Percentiles rank a stretch among this genome's conserved stretches.
Conservation (phyloP, 2,888 invertebrate species). For the Augiades crinisus region DNA sequence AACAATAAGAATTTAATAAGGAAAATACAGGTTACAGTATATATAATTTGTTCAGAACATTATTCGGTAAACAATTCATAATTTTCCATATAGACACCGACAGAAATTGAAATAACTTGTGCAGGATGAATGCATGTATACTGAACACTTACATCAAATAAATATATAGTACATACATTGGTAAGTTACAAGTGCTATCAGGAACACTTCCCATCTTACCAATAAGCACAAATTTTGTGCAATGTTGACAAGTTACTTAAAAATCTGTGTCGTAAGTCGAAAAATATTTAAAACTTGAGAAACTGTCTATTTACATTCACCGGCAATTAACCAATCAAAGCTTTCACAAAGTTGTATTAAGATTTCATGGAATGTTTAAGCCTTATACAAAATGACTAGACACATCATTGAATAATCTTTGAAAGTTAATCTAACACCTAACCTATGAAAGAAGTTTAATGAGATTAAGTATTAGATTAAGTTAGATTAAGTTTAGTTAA, state of each 20-base stretch:
- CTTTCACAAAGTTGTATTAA: conserved; percentile 60
- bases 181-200: neutral
- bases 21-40: conserved; percentile 36
- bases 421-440: no score
- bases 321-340: conserved; percentile 57
- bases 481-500: no score
- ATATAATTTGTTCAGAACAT: conserved; percentile 31
- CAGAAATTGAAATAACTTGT: neutral
- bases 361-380: conserved; percentile 78
- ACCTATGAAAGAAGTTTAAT: no score
- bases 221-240: no score
- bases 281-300: conserved; percentile 38
- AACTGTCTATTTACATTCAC: conserved; percentile 42
- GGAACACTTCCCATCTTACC: neutral
- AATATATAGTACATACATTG: conserved; percentile 32
- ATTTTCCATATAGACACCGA: conserved; percentile 42
- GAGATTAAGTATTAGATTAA: no score
- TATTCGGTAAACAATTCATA: conserved; percentile 35
- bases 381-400: conserved; percentile 63
- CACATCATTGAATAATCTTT: conserved; percentile 45
- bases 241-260: conserved; percentile 2
- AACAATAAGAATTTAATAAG: conserved; percentile 37
- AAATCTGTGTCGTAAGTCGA: conserved; percentile 38
- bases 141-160: conserved; percentile 41
- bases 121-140: neutral